Conservation (phyloP, 64 coral and sea anemone species). For the Pocillopora verrucosa region DNA sequence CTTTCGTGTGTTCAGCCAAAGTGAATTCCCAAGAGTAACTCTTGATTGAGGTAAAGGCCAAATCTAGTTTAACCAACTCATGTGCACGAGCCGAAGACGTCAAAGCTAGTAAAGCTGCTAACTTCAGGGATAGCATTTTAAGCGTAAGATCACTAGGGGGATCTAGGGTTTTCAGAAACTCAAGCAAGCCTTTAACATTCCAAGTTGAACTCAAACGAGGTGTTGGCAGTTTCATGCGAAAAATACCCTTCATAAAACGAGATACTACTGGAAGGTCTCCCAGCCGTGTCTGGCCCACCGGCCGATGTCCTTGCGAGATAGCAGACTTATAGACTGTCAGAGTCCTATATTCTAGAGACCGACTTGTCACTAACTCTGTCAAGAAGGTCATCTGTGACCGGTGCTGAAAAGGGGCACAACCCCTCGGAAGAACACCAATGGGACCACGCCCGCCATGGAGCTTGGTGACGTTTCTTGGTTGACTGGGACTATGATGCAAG, state of each 20-base stretch:
- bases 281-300: slow-evolving; percentile 22
- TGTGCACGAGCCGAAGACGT: slow-evolving; percentile 30
- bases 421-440: neutral
- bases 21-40: slow-evolving; percentile 17
- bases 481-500: slow-evolving; percentile 31
- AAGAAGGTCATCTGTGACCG: neutral
- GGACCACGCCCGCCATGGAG: neutral
- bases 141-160: neutral
- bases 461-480: slow-evolving; percentile 20
- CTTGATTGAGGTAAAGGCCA: slow-evolving; percentile 21
- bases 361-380: neutral
- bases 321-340: slow-evolving; percentile 26
- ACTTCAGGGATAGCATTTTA: slow-evolving; percentile 4
- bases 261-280: slow-evolving; percentile 26
- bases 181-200: neutral
- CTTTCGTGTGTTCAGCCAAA: neutral
- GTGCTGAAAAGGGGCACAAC: neutral
- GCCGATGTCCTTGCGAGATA: neutral
- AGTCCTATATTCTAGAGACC: slow-evolving; percentile 12
- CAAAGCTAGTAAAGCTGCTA: slow-evolving; percentile 37
- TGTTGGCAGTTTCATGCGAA: slow-evolving; percentile 1
- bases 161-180: slow-evolving; percentile 6
- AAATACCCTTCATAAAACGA: slow-evolving; percentile 31
- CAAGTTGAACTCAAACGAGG: neutral
- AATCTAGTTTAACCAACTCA: slow-evolving; percentile 20